A percentile compares a stretch with the other conserved stretches of the same genome.
Evolutionary conservation across 2,113 vertebrate species (phyloP).

Genomic region (Mustelus asterias): DNA sequence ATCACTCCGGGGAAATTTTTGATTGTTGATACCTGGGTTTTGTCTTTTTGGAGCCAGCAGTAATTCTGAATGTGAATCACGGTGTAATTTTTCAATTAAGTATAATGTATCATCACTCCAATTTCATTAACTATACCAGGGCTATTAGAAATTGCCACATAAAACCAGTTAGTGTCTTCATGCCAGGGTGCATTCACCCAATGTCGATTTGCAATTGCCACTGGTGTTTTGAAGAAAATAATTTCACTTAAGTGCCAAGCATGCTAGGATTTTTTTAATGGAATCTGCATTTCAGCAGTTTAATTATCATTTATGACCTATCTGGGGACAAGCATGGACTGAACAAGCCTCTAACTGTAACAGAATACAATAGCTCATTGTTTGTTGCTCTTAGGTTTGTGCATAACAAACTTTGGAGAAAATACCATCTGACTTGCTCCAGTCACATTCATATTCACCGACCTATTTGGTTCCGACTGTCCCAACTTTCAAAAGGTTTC

Average conservation of each 20-base stretch:
- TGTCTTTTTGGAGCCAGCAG: neutral
- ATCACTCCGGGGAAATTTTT: neutral
- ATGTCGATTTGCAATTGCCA: neutral
- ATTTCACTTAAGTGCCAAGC: neutral
- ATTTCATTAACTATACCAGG: neutral
- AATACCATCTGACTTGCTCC: neutral
- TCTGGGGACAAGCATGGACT: neutral
- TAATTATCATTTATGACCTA: neutral
- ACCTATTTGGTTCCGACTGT: neutral
- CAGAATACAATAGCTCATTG: neutral
- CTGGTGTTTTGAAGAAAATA: neutral
- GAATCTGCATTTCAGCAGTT: neutral
- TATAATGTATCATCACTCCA: neutral
- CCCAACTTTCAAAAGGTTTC: neutral
- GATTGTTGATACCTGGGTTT: neutral
- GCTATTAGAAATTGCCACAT: neutral
- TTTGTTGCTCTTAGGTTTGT: neutral
- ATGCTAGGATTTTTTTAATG: neutral
- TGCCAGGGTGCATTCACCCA: too few species aligned
- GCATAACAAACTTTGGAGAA: neutral
- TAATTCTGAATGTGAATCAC: neutral
- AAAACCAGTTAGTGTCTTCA: neutral
- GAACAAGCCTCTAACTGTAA: neutral
- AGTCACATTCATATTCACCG: neutral
- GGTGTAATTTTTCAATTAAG: neutral